Conservation (phyloP, 2,113 vertebrate species). For the Herpetotheres cachinnans region DNA sequence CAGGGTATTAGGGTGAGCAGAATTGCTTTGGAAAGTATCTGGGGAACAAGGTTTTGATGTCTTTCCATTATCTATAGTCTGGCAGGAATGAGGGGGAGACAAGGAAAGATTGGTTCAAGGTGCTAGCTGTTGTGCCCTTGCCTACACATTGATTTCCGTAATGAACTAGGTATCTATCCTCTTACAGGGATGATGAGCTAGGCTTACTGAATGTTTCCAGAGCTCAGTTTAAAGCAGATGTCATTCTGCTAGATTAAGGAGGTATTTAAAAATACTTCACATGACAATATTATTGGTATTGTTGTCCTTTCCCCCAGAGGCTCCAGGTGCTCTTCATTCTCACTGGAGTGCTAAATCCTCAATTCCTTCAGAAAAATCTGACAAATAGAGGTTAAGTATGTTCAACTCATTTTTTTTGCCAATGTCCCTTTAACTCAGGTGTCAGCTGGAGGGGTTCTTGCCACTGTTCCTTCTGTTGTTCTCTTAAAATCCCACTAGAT, state of each 20-base stretch:
- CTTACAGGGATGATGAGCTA: not conserved
- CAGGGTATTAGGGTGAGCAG: not conserved
- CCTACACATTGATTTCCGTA: not conserved
- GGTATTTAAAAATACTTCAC: not conserved
- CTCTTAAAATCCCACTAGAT: constrained; percentile 54
- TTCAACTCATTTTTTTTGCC: not conserved
- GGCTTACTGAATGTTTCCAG: not conserved
- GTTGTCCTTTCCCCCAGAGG: not conserved
- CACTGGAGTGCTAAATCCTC: not conserved
- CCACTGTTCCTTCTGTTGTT: not conserved
- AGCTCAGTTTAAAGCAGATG: not conserved
- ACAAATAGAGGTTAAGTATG: not conserved
- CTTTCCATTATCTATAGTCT: not conserved
- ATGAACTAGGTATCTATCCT: not conserved
- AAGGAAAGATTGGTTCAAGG: not conserved
- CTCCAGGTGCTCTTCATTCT: not conserved
- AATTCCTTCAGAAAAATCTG: not conserved
- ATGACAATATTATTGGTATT: not conserved
- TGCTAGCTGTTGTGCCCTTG: not conserved
- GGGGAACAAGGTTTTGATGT: not conserved
- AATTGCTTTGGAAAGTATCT: not conserved
- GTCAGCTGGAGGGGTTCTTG: constrained; percentile 11
- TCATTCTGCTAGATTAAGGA: not conserved
- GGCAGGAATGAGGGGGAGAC: not conserved
- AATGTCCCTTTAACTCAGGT: constrained; percentile 44